A percentile compares a stretch with the other conserved stretches of the same genome.
Evolutionary conservation across 2,888 invertebrate species (phyloP).

Genomic region (Spodoptera picta): DNA sequence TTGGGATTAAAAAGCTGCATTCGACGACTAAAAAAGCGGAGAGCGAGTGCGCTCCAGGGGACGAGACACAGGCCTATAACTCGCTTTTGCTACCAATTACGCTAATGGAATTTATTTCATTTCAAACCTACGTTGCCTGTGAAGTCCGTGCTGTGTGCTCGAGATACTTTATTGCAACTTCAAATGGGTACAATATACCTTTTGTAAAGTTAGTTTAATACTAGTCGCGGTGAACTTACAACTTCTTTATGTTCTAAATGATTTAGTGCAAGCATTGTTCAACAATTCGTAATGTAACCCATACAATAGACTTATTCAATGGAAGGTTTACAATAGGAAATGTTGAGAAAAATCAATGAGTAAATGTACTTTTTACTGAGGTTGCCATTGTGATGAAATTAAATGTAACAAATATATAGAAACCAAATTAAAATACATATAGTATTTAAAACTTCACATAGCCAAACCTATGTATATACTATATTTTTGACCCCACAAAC

Average conservation of each 20-base stretch:
- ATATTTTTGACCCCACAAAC: too few species aligned
- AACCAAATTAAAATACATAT: not conserved
- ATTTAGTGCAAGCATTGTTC: constrained; percentile 14
- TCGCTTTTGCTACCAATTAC: constrained; percentile 79
- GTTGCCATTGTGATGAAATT: too few species aligned
- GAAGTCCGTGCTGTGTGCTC: constrained; percentile 53
- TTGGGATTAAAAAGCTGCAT: constrained; percentile 35
- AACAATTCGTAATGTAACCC: not conserved
- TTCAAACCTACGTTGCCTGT: constrained; percentile 62
- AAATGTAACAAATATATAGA: too few species aligned
- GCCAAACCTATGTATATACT: too few species aligned
- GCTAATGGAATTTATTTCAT: constrained; percentile 85
- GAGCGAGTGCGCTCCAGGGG: constrained; percentile 5
- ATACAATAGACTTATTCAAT: constrained; percentile 9
- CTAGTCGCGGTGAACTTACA: constrained; percentile 15
- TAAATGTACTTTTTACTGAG: too few species aligned
- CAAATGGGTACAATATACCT: constrained; percentile 52
- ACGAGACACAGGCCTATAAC: constrained; percentile 64
- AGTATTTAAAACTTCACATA: too few species aligned
- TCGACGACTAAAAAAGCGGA: constrained; percentile 32
- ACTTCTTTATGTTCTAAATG: constrained; percentile 30
- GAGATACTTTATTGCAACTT: constrained; percentile 57
- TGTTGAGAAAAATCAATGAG: not conserved
- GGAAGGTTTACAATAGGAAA: not conserved
- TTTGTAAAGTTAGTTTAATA: constrained; percentile 43